These are phyloP conservation scores for Rhyacophila evoluta DNA, from an alignment of 2,888 invertebrate genomes.

Conservation along the genomic window DNA sequence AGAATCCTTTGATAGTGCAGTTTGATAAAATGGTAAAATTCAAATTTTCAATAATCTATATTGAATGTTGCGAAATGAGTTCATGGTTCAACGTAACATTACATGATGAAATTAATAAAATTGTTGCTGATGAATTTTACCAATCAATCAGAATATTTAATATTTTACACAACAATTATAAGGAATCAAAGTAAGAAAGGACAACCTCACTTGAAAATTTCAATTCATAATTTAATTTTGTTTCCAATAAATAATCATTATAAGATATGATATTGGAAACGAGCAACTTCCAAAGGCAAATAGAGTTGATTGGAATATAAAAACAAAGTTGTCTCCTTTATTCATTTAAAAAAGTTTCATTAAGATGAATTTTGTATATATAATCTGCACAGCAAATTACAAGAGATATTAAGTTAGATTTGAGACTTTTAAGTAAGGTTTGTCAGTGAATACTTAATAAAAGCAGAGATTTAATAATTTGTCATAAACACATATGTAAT, in stretches of 20 bases:
- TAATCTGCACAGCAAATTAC: too few species aligned
- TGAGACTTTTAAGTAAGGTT: background rate
- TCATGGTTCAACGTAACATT: background rate
- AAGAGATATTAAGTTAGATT: too few species aligned
- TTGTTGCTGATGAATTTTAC: background rate
- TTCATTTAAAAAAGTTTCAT: too few species aligned
- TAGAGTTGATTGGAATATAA: too few species aligned
- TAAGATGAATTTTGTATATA: too few species aligned
- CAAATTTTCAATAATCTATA: background rate
- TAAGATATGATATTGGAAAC: too few species aligned
- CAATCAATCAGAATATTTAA: background rate
- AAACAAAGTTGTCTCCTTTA: too few species aligned
- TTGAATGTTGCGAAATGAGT: background rate
- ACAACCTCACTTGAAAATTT: background rate
- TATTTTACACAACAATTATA: slow-evolving; percentile 9
- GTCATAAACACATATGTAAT: background rate
- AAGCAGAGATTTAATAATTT: background rate
- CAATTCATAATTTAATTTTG: background rate
- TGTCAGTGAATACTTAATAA: background rate
- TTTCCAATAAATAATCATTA: background rate
- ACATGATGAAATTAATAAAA: background rate
- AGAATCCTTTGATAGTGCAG: slow-evolving; percentile 6
- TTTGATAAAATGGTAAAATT: slow-evolving; percentile 20
- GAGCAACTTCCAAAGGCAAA: too few species aligned
- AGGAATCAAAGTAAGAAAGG: background rate